Base-by-base conservation (phyloP, 1,140 invertebrate species). In the Dendrolimus punctatus region DNA sequence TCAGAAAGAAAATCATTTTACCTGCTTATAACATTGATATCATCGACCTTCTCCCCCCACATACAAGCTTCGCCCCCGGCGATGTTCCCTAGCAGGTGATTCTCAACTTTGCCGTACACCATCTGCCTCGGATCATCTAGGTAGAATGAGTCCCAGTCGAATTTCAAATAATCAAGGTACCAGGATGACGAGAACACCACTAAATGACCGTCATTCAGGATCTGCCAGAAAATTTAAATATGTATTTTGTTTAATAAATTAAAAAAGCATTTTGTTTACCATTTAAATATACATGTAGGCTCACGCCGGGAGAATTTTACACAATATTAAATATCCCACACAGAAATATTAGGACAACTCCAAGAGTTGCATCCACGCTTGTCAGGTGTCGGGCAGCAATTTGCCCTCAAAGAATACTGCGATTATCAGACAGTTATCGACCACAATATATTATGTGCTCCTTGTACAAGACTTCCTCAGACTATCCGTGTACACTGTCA, bases 61-160 rank as follows among this genome's bases (percentile, higher is more conserved):
- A 98, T 94, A 64, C 95, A 96, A 4, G 95, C 93, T 81, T 97
- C 96, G 0, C 96, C 97, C 6, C 97, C 96, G 8, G 97, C 58
- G 45, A 95, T 88, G 46, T 68, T 60, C 2, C 57, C 36, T 2
- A 68, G 50, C 6, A 39, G 8, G 8, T 36, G 7, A 6, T 74
- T 51, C 0, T 58, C 53, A 74, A 64, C 49, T 88, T 89, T 65
- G 89, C 80, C 36, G 67, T 65, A 6, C 62, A 61, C 51, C 64
- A 91, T 95, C 52, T 90, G 76, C 1, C 91, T 80, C 0, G 95
- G 95, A 66, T 98, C 95, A 60, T 92, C 93, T 4, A 70, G 56
- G 73, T 98, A 98, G 71, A 90, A 96, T 37, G 92, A 90, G 2
- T 74, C 53, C 95, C 95, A 97, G 73, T 96, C 93, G 40, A 88